Base-by-base conservation (phyloP, 2,888 invertebrate genomes). In the Chrysolina haemoptera region DNA sequence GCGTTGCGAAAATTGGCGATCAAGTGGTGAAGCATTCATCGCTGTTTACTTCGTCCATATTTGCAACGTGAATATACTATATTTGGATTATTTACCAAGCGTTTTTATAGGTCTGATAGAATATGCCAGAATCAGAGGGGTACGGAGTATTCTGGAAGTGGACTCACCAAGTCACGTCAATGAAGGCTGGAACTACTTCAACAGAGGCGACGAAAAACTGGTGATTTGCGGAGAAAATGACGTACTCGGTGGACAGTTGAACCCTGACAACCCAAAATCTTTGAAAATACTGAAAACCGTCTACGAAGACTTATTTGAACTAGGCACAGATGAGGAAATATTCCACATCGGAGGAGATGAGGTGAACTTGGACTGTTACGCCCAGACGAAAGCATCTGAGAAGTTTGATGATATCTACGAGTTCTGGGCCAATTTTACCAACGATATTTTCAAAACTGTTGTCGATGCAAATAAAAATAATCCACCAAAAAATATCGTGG, bases 81-180 rank as follows among this genome's bases (percentile, higher is more conserved):
- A n/a, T n/a, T n/a, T n/a, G n/a, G n/a, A n/a, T 6, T 35, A 6
- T 35, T 35, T 8, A 35, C 35, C 35, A 35, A 35, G 8, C 4
- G 8, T 35, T 0, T 3, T 35, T 63, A 43, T 20, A 78, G 78
- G 93, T 22, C 89, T 97, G 59, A 92, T 94, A 5, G 91, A 92
- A 50, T 94, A 93, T 84, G 95, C 95, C 0, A 89, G 91, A 79
- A 86, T 94, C 20, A 90, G 96, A 76, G 98, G 97, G 0, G 92
- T 98, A 65, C 91, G 96, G 80, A 92, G 96, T 11, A 88, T 98
- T 71, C 91, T 97, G 0, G 98, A 98, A 88, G 92, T 97, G 72
- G 97, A 97, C 88, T 94, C 95, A 18, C 97, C 97, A 1, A 94
- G 95, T 48, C 96, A 96, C 86, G 94, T 94, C 1, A 94, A 94